Evolutionary conservation across 2,888 invertebrate genomes (phyloP).

Genomic region (Lepidonotus clava): DNA sequence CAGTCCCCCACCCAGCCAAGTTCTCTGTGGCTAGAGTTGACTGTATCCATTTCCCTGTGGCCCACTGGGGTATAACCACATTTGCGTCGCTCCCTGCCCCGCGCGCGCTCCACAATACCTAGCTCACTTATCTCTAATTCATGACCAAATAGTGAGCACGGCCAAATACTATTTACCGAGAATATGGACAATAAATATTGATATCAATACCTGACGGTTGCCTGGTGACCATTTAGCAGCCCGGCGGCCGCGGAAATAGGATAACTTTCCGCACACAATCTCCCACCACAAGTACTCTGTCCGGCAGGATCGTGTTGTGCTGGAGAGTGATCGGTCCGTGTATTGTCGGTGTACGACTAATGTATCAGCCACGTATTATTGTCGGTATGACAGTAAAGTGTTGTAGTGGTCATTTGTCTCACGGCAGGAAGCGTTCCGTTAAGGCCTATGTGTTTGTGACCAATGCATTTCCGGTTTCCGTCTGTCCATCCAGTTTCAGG

Average conservation of each 20-base stretch:
- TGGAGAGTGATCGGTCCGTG: too few species aligned
- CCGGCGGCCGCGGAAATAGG: background rate
- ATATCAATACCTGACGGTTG: background rate
- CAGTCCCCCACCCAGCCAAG: too few species aligned
- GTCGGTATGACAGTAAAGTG: too few species aligned
- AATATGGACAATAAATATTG: conserved; percentile 31
- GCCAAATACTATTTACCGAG: conserved; percentile 4
- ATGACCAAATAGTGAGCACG: background rate
- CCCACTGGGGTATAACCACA: background rate
- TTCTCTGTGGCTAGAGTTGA: background rate
- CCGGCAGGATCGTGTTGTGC: too few species aligned
- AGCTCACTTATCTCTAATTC: background rate
- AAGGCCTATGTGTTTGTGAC: too few species aligned
- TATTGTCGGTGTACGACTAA: too few species aligned
- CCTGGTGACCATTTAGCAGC: background rate
- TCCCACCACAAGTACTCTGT: too few species aligned
- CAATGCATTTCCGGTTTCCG: too few species aligned
- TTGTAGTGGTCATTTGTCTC: too few species aligned
- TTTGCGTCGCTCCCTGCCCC: background rate
- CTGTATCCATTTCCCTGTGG: background rate
- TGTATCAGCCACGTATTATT: too few species aligned
- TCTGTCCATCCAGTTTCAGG: too few species aligned
- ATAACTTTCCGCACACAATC: background rate
- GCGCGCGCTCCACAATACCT: background rate
- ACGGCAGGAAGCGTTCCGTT: too few species aligned